Evolutionary conservation across 2,797 vertebrate genomes (phyloP), one percentile per base, ranked within the genome.

Genomic region (Syngnathus acus): DNA sequence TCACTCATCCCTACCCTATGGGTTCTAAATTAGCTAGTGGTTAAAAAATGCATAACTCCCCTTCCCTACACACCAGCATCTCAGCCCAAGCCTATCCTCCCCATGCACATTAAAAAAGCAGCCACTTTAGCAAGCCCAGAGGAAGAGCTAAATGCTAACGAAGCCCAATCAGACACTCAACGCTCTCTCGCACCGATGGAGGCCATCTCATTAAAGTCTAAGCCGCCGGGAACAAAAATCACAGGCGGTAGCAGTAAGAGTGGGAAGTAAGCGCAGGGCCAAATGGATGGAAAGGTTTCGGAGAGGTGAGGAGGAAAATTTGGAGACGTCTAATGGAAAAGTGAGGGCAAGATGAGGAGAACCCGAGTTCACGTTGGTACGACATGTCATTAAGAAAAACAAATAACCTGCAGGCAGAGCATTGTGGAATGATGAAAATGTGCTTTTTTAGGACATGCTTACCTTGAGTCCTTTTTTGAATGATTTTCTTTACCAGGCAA

Each of bases 101-200:
- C 85, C 77, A 80, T 84, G 78, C 88, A 84, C 78, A 88, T 89
- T 87, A 51, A 60, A 82, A 88, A 83, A 78, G 76, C 74, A 88
- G 87, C 82, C 90, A 89, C 89, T 91, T 90, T 85, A 84, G 80
- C 70, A 84, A 84, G 73, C 88, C 89, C 90, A 71, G 79, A 88
- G 89, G 89, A 62, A 45, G 60, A 86, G 9, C 75, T 9, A 67
- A 62, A 47, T 39, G 42, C 84, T 84, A 86, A 85, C 78, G 74
- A 88, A 89, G 82, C 75, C 76, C 38, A 78, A 81, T 79, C 75
- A 82, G 80, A 84, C 79, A 59, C 80, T 57, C 5, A 50, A 73
- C 47, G 54, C 60, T 26, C 42, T 72, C 73, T 53, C 65, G 61
- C 80, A 23, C 82, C 84, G 82, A 86, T 80, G 85, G 80, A 79